Percentiles rank a stretch among this genome's conserved stretches.
These are phyloP conservation scores for Chymomyza caudatula DNA, from an alignment of 2,888 invertebrate species.

Conservation along the genomic window DNA sequence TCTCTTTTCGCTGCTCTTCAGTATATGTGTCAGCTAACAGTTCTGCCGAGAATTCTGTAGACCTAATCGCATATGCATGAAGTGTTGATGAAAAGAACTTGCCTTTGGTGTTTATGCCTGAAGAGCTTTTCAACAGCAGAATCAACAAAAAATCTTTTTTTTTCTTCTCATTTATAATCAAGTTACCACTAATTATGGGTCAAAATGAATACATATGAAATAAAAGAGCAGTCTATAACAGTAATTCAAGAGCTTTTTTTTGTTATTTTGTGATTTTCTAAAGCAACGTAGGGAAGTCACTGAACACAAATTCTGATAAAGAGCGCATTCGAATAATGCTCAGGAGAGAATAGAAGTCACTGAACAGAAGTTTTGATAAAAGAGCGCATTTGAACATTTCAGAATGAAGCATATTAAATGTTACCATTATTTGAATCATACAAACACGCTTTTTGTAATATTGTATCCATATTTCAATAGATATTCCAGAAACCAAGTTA, in stretches of 20 bases:
- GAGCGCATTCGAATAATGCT: too few species aligned
- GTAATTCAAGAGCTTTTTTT: background rate
- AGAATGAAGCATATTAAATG: too few species aligned
- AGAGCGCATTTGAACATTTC: too few species aligned
- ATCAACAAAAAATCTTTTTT: background rate
- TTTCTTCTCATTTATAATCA: background rate
- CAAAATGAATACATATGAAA: background rate
- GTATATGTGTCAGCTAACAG: background rate
- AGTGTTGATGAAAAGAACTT: background rate
- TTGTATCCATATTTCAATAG: too few species aligned
- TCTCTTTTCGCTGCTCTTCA: background rate
- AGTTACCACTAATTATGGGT: background rate
- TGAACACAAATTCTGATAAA: background rate
- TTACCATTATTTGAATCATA: too few species aligned
- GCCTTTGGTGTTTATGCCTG: background rate
- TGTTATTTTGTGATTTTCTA: background rate
- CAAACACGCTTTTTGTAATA: too few species aligned
- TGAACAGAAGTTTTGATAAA: too few species aligned
- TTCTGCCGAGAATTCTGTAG: background rate
- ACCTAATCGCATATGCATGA: slow-evolving; percentile 2
- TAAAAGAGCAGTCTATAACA: background rate
- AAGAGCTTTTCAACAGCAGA: background rate
- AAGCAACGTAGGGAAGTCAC: background rate
- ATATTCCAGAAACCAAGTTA: too few species aligned
- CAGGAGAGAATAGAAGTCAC: too few species aligned